Evolutionary conservation across 2,888 invertebrate genomes (phyloP).

Genomic region (Dasysyrphus albostriatus): DNA sequence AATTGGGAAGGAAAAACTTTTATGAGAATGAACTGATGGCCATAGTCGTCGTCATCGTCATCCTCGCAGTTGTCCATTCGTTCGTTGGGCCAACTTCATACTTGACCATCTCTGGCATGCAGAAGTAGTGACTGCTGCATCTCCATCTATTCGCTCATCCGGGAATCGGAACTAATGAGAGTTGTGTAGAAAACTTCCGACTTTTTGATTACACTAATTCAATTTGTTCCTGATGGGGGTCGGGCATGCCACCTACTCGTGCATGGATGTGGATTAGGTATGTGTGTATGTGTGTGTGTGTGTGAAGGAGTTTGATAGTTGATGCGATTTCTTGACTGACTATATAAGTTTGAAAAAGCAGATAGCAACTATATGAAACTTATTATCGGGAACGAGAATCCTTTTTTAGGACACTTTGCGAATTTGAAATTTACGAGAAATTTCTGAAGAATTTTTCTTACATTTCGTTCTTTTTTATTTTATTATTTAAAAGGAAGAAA

Average conservation of each 20-base stretch:
- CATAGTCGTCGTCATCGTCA: background rate
- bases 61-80: conserved; percentile 18
- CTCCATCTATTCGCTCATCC: conserved; percentile 70
- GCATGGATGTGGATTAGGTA: conserved; percentile 10
- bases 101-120: conserved; percentile 57
- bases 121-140: conserved; percentile 53
- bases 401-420: conserved; percentile 73
- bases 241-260: conserved; percentile 28
- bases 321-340: conserved; percentile 67
- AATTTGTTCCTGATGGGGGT: conserved; percentile 76
- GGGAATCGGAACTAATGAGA: conserved; percentile 76
- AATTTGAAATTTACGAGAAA: conserved; percentile 73
- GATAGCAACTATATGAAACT: conserved; percentile 62
- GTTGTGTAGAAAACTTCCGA: conserved; percentile 77
- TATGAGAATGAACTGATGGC: conserved; percentile 58
- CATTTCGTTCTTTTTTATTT: conserved; percentile 10
- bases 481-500: conserved; percentile 2
- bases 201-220: conserved; percentile 79
- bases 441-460: conserved; percentile 42
- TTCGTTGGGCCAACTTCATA: conserved; percentile 58
- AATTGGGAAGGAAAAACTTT: conserved; percentile 67
- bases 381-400: conserved; percentile 70
- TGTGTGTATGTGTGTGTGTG: conserved; percentile 2
- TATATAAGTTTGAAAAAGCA: conserved; percentile 11
- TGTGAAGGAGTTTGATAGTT: conserved; percentile 58